Evolutionary conservation across 2,888 invertebrate species (phyloP).

Genomic region (Gasteruption jaculator): DNA sequence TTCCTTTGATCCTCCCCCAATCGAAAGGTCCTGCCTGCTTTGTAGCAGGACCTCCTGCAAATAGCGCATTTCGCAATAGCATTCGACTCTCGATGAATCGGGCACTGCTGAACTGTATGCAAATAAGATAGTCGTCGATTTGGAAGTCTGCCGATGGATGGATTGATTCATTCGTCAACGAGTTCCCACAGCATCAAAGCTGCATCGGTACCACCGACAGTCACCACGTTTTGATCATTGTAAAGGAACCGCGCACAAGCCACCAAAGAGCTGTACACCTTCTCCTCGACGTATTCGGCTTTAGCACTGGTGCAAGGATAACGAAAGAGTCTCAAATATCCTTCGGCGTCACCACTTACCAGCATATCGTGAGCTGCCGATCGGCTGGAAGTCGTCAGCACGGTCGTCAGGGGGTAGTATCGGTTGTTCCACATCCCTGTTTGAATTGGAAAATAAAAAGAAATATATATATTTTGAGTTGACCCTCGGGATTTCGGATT

Average conservation of each 20-base stretch:
- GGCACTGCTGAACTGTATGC: too few species aligned
- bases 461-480: too few species aligned
- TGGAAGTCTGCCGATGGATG: background rate
- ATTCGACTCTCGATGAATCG: too few species aligned
- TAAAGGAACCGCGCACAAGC: slow-evolving; percentile 78
- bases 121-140: background rate
- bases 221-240: slow-evolving; percentile 81
- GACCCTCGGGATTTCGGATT: too few species aligned
- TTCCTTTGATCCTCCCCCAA: too few species aligned
- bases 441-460: slow-evolving; percentile 1
- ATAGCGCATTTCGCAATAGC: too few species aligned
- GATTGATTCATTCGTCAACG: slow-evolving; percentile 64
- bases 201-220: slow-evolving; percentile 83
- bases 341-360: slow-evolving; percentile 84
- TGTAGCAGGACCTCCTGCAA: too few species aligned
- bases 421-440: slow-evolving; percentile 85
- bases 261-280: slow-evolving; percentile 80
- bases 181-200: slow-evolving; percentile 89
- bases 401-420: slow-evolving; percentile 80
- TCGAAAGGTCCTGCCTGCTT: too few species aligned
- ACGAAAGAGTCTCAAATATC: slow-evolving; percentile 80
- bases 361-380: slow-evolving; percentile 80
- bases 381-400: slow-evolving; percentile 76
- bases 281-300: slow-evolving; percentile 83
- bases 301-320: slow-evolving; percentile 83